Evolutionary conservation across 1,140 invertebrate genomes (phyloP).

Genomic region (Tyrophagus putrescentiae): DNA sequence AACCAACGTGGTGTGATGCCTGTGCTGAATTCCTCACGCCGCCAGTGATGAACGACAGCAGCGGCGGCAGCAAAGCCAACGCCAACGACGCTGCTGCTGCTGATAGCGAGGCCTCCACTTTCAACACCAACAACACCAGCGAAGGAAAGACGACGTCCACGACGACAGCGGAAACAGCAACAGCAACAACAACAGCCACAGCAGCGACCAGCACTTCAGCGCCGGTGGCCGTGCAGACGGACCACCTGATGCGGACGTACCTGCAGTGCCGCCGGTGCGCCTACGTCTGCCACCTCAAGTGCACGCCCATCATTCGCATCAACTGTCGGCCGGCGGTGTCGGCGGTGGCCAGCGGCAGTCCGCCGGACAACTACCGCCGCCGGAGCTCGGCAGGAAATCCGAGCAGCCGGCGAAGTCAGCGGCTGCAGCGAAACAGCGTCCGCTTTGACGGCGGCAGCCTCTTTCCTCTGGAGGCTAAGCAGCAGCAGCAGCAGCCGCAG

Average conservation of each 20-base stretch:
- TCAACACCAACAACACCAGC: too few relatives aligned
- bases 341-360: constrained; percentile 14
- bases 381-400: not conserved
- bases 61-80: too few relatives aligned
- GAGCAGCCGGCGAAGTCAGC: not conserved
- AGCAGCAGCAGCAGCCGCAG: too few relatives aligned
- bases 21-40: constrained; percentile 42
- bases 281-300: constrained; percentile 40
- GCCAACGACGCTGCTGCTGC: not conserved
- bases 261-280: constrained; percentile 36
- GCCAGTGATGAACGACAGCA: constrained; percentile 27
- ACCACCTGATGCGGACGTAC: constrained; percentile 23
- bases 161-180: too few relatives aligned
- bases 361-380: constrained; percentile 14
- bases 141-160: too few relatives aligned
- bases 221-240: not conserved
- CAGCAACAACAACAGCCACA: not conserved
- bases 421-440: not conserved
- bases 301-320: constrained; percentile 37
- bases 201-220: not conserved
- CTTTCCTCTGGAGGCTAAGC: too few relatives aligned
- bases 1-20: constrained; percentile 40
- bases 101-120: not conserved
- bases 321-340: constrained; percentile 33
- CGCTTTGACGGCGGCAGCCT: too few relatives aligned